phyloP scores from a whole-genome alignment of 1,140 invertebrate genomes.

The Euura lappo region DNA sequence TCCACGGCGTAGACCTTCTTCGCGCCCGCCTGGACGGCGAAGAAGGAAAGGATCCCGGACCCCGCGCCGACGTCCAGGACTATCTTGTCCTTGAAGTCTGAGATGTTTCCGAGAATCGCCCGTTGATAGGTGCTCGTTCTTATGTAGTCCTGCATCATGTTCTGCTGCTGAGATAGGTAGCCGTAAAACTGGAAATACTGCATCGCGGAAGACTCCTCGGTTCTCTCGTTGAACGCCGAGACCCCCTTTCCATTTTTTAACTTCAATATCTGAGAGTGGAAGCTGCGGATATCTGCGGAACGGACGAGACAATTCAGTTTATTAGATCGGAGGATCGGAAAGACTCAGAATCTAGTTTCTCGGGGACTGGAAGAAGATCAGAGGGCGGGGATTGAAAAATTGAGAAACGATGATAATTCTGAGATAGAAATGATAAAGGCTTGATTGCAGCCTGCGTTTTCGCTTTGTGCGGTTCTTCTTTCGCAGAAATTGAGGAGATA shows the following conservation, averaged over 20 bases:
- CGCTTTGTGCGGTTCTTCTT: too few relatives aligned
- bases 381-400: too few relatives aligned
- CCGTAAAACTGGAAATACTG: constrained; percentile 99
- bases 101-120: constrained; percentile 92
- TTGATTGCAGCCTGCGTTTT: too few relatives aligned
- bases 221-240: constrained; percentile 94
- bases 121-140: constrained; percentile 98
- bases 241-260: constrained; percentile 78
- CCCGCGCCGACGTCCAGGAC: constrained; percentile 97
- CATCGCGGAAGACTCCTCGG: constrained; percentile 95
- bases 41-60: constrained; percentile 97
- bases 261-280: constrained; percentile 79
- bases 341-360: too few relatives aligned
- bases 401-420: too few relatives aligned
- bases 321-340: too few relatives aligned
- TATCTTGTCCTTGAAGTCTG: constrained; percentile 92
- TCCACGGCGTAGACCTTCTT: constrained; percentile 98
- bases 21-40: constrained; percentile 97
- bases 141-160: constrained; percentile 99
- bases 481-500: too few relatives aligned
- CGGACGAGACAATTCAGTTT: constrained; percentile 11
- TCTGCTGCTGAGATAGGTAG: constrained; percentile 98
- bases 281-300: constrained; percentile 73
- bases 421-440: too few relatives aligned
- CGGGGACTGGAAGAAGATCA: too few relatives aligned